Base-by-base conservation (phyloP, 1,140 invertebrate species). In the Anastrepha ludens region DNA sequence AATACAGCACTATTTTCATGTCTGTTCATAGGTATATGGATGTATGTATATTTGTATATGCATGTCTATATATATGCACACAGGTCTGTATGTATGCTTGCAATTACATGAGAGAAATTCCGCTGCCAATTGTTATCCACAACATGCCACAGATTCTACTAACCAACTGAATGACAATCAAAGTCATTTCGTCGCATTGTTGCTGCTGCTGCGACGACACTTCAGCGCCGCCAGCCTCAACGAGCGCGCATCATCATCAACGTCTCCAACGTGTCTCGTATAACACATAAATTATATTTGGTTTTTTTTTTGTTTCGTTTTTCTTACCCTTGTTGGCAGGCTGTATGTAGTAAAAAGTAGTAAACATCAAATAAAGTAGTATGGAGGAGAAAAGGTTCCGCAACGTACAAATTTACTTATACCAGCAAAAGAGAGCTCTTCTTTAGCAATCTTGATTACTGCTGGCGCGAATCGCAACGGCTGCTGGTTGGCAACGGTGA, bases 251-350 rank as follows among this genome's bases (percentile, higher is more conserved):
- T 81, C 74, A 81, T 81, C 74, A 81, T 81, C 74, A 81, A 81
- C 74, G 47, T 55, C 74, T 50, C 74, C 74, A n/a, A 81, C 44
- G n/a, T 81, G 74, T 81, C 74, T 81, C 74, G 74, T 41, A 47
- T 55, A 81, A 55, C 74, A 81, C 74, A 81, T 81, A 81, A 81
- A 81, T 81, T 81, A 81, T 55, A 17, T 8, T 44, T n/a, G 17
- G 50, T n/a, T n/a, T n/a, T 78, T 78, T 62, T 62, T 13, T 62
- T 62, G 13, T 15, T 4, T 15, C 17, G 39, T 20, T 29, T 2
- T 55, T 20, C 47, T 50, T 81, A 55, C 44, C 55, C 41, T 11
- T 47, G 17, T n/a, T 17, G 11, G 17, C 60, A 62, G 11, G 17
- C 17, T 62, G 60, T 62, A 62, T 62, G 60, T 62, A 62, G 60